Evolutionary conservation across 2,888 invertebrate genomes (phyloP), one percentile per base, ranked within the genome.

Genomic region (Phytoseiulus persimilis): DNA sequence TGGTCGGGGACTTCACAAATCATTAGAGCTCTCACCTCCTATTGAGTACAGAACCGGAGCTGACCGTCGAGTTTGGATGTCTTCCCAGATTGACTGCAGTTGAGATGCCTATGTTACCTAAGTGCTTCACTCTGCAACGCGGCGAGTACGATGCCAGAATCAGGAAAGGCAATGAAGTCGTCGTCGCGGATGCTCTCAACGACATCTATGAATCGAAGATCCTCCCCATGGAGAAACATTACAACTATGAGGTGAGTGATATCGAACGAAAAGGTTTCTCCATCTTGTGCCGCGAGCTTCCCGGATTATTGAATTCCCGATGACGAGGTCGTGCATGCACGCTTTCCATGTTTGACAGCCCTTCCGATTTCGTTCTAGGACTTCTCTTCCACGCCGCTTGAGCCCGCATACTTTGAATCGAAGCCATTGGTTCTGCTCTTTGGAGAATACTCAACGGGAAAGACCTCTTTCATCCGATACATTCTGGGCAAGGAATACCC

Each of bases 381-480:
- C 39, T 91, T 91, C 90, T 91, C 91, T 89, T 91, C 91, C 6
- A 93, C 93, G 31, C 92, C 92, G 46, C 92, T 94, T 31, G 93
- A 93, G 39, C 91, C 91, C 90, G 91, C 92, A 14, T 92, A 92
- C 90, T 92, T 92, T 90, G 91, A 91, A 89, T 91, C 92, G 3
- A 92, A 92, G 89, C 92, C 92, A 6, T 91, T 92, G 91, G 91
- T 92, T 32, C 90, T 92, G 28, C 90, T 92, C 39, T 91, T 92
- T 83, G 92, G 92, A 33, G 92, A 92, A 89, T 92, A 92, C 90
- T 92, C 92, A 2, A 92, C 92, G 33, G 92, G 92, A 46, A 92
- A 92, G 90, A 92, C 92, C 5, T 92, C 92, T 6, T 92, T 92
- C 90, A 92, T 92, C 83, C 91, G 91, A 83, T 91, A 90, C 83